Base-by-base conservation (phyloP, 1,140 invertebrate species). In the Drosophila orosa region DNA sequence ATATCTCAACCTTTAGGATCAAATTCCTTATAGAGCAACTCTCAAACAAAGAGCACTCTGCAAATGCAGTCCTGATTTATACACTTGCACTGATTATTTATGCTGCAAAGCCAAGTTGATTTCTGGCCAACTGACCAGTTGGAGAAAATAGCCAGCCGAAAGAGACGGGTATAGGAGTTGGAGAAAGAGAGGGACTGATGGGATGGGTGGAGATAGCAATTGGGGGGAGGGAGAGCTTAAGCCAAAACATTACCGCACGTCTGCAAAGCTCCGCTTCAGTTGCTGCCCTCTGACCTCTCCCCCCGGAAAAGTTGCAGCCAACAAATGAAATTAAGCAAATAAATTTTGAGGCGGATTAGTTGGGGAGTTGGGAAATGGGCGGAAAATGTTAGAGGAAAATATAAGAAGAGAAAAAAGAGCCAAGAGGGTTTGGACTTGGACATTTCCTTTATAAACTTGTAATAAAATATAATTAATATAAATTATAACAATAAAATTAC, bases 261-360 rank as follows among this genome's bases (percentile, higher is more conserved):
- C 78, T 79, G 67, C 82, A 74, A 62, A 39, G 35, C 57, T 47
- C 37, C 55, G 65, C 58, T 54, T n/a, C 22, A 56, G 33, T 42
- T 31, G 22, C 40, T 45, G 44, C 42, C 37, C 56, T 35, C 29
- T 54, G 40, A 52, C 54, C 45, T 50, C 15, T n/a, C 54, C 67
- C 22, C 57, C 57, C 15, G 33, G 27, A 65, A 75, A 75, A 75
- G 73, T 75, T 75, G 54, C 48, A 66, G 82, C 74, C 78, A 81
- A 86, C 83, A 89, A 87, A 87, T 89, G 84, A 87, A 87, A 87
- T 89, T 87, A 87, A 83, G 84, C 84, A 87, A 87, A 87, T 87
- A 87, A 87, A 87, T 87, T 87, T 89, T 74, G 56, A 79, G 83
- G 75, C 79, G 79, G 83, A 86, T 86, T 86, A 86, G 82, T 81